Conservation (phyloP, 2,888 invertebrate species). For the Carterocephalus palaemon region DNA sequence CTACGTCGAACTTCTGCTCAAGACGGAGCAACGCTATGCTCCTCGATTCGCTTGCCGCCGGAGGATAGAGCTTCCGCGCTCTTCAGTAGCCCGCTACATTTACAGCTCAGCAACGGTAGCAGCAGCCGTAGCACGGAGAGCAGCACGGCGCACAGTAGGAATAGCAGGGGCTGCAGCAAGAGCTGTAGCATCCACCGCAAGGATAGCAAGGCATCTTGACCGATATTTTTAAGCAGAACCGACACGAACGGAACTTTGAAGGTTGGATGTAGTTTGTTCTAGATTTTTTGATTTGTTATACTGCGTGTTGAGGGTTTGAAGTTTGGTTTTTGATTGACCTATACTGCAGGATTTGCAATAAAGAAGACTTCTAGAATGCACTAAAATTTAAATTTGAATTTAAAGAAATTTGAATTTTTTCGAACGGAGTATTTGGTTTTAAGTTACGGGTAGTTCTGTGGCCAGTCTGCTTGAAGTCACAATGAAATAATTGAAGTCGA, state of each 20-base stretch:
- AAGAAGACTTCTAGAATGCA: conserved; percentile 36
- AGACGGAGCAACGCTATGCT: conserved; percentile 16
- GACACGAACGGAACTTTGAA: conserved; percentile 1
- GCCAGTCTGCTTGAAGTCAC: too few relatives aligned
- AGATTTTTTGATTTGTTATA: conserved; percentile 25
- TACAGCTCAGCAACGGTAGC: conserved; percentile 36
- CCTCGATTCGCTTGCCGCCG: conserved; percentile 16
- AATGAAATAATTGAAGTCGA: too few relatives aligned
- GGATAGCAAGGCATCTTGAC: conserved; percentile 48
- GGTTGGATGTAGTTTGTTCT: conserved; percentile 7
- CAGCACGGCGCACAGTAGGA: conserved; percentile 47
- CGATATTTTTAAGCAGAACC: conserved; percentile 6
- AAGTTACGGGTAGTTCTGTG: too few relatives aligned
- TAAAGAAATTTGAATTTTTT: background rate
- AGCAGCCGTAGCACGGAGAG: conserved; percentile 43
- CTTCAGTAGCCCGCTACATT: conserved; percentile 8
- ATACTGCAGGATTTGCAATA: background rate
- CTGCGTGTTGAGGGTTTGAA: conserved; percentile 48
- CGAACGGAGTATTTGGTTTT: too few relatives aligned
- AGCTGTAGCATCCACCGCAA: conserved; percentile 37
- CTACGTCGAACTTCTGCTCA: conserved; percentile 11
- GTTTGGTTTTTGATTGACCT: conserved; percentile 41
- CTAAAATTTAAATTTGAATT: conserved; percentile 7
- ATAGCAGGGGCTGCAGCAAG: conserved; percentile 45
- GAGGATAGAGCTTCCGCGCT: background rate